Percentiles rank a stretch among this genome's conserved stretches.
Conservation (phyloP, 2,888 invertebrate genomes). For the Aphidoletes aphidimyza region DNA sequence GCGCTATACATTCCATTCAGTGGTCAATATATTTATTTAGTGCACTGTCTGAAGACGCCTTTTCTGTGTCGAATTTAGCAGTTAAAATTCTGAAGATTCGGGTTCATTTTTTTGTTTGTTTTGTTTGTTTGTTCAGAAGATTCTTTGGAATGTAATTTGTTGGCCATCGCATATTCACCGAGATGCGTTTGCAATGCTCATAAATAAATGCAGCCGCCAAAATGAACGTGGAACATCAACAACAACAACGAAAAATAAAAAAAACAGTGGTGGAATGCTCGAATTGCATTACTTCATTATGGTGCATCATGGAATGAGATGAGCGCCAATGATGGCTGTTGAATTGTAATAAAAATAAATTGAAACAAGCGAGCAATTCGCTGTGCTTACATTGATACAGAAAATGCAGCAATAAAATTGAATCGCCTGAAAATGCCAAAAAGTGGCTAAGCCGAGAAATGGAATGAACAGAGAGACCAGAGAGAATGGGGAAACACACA, state of each 20-base stretch:
- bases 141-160: background rate
- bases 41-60: background rate
- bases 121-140: background rate
- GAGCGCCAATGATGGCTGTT: conserved; percentile 35
- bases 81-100: no score
- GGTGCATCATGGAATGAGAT: background rate
- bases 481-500: no score
- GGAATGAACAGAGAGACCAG: background rate
- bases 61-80: background rate
- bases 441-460: background rate
- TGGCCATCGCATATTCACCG: background rate
- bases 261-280: background rate
- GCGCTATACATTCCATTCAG: background rate
- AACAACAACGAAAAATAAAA: background rate
- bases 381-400: background rate
- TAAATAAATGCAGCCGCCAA: background rate
- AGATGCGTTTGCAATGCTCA: background rate
- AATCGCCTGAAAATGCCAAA: background rate
- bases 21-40: background rate
- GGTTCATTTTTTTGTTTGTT: background rate
- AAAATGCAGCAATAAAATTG: background rate
- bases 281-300: background rate
- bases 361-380: conserved; percentile 7
- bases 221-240: no score
- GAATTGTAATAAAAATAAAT: conserved; percentile 51